phyloP scores from a whole-genome alignment of 1,140 invertebrate genomes.

The Babylonia areolata region DNA sequence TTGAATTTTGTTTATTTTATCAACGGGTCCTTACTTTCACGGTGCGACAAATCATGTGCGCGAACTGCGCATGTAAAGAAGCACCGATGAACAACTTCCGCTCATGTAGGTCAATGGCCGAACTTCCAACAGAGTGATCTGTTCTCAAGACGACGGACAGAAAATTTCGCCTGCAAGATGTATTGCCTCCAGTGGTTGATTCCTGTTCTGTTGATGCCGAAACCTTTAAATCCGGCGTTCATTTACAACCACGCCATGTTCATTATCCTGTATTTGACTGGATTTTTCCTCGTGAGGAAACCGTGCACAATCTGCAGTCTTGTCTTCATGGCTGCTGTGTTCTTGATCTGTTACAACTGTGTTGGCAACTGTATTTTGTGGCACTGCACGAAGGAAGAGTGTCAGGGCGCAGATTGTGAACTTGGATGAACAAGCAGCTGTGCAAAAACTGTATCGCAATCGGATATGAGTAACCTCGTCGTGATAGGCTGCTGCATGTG shows the following conservation, averaged over 20 bases:
- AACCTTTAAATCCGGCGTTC: conserved; percentile 93
- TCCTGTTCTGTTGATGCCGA: conserved; percentile 96
- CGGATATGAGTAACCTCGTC: no score
- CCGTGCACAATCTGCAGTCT: conserved; percentile 97
- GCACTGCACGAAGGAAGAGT: conserved; percentile 74
- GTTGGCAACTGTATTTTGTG: conserved; percentile 96
- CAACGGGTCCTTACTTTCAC: background rate
- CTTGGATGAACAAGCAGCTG: background rate
- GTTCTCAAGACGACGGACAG: background rate
- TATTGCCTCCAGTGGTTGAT: conserved; percentile 99
- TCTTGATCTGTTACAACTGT: conserved; percentile 96
- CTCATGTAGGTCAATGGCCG: background rate
- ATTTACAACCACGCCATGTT: conserved; percentile 98
- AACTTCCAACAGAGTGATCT: background rate
- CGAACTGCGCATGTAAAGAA: background rate
- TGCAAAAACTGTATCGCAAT: no score
- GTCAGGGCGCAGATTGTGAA: conserved; percentile 56
- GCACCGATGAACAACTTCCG: background rate
- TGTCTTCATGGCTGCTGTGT: conserved; percentile 93
- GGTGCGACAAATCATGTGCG: background rate
- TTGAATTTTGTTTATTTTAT: no score
- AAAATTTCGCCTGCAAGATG: conserved; percentile 80
- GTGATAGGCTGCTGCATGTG: no score
- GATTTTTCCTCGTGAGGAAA: conserved; percentile 93
- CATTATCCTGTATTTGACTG: conserved; percentile 93